Evolutionary conservation across 2,113 vertebrate species (phyloP), one percentile per base, ranked within the genome.

Genomic region (Grammomys dolichurus): DNA sequence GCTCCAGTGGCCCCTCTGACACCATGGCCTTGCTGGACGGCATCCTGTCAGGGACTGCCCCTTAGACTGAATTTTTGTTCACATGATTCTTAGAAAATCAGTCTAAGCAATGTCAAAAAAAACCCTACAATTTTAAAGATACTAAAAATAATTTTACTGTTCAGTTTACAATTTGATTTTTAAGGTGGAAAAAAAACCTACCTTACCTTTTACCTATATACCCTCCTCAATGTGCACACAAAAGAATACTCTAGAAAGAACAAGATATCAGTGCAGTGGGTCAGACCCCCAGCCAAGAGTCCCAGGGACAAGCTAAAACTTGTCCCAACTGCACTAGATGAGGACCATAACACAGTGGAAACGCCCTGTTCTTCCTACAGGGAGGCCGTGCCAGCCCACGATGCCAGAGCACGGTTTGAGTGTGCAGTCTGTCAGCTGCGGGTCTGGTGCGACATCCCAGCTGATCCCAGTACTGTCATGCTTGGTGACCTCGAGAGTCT

Each of bases 381-480:
- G 36, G 22, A 12, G 0, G 67, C 72, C 0, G 5, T 7, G 51
- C 69, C 2, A 7, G 77, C 17, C 48, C 51, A 22, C 16, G 2
- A 51, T 12, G 51, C 33, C 48, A 80, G 77, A 10, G 9, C 48
- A n/a, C 33, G 26, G 76, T 33, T 28, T 26, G 12, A 33, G 73
- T 12, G 1, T n/a, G 10, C 63, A 0, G 40, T 0, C 36, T 0
- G 0, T 31, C 40, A 12, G 24, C 86, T 3, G 3, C 40, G 0
- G 0, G 10, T 11, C 1, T 0, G 0, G 40, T 0, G 40, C 20
- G 54, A 4, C 28, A n/a, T 5, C 0, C 24, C n/a, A 33, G 51
- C 20, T 31, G 65, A 6, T 2, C 28, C 51, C 87, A 65, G 14
- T 1, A 16, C 86, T 1, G 33, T 72, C 75, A 7, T 5, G 26